Conservation (phyloP, 2,113 vertebrate species). For the Sinocyclocheilus maitianheensis region DNA sequence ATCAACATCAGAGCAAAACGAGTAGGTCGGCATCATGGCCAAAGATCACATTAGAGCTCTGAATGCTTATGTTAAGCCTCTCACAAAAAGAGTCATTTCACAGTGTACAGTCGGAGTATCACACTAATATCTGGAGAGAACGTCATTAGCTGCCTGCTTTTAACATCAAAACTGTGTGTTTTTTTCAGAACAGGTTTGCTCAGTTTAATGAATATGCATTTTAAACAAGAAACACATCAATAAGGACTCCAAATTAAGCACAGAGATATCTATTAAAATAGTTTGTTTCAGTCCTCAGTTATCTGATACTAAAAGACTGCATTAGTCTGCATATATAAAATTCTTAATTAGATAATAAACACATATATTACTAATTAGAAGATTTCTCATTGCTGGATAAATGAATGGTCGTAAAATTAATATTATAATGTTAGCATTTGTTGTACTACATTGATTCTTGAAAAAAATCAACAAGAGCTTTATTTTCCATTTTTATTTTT, state of each 20-base stretch:
- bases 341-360: too few relatives aligned
- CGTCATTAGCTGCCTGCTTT: constrained; percentile 72
- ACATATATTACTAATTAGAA: too few relatives aligned
- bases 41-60: background rate
- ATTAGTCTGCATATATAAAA: background rate
- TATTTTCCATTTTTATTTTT: too few relatives aligned
- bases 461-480: too few relatives aligned
- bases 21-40: background rate
- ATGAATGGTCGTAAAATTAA: too few relatives aligned
- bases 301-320: constrained; percentile 11
- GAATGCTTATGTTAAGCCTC: background rate
- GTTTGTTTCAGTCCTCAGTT: constrained; percentile 62
- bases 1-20: too few relatives aligned
- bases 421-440: too few relatives aligned
- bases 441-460: too few relatives aligned
- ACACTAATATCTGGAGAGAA: constrained; percentile 76
- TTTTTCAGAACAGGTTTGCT: constrained; percentile 72
- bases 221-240: constrained; percentile 76
- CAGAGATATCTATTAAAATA: constrained; percentile 55
- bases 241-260: constrained; percentile 70
- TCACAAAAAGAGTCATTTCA: background rate
- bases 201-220: constrained; percentile 79
- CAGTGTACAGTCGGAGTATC: constrained; percentile 35
- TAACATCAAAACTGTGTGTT: constrained; percentile 73
- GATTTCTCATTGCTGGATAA: too few relatives aligned